Base-by-base conservation (phyloP, 2,113 vertebrate genomes). In the Lampris megalopsis region DNA sequence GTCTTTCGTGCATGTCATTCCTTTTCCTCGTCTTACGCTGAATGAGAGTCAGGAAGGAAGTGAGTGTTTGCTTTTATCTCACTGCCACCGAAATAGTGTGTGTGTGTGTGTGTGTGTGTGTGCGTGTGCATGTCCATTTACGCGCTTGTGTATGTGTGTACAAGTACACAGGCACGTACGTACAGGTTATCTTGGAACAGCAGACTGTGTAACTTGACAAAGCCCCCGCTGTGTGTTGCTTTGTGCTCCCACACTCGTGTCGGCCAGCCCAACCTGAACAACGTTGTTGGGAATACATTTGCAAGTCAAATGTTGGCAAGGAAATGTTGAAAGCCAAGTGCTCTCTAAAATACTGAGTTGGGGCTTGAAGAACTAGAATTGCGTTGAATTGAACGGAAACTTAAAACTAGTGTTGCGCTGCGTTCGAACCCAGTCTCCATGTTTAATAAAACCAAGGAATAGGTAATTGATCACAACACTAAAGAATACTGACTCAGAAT, bases 11-110 rank as follows among this genome's bases (percentile, higher is more conserved):
- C 50, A 45, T 6, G 3, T 62, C 0, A 3, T 35, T 52, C 36
- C 10, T 56, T 80, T 86, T 76, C 71, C 75, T 40, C 50, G 13
- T n/a, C 52, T 79, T 85, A 52, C 81, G 89, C 83, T 90, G 83
- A 90, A 82, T 75, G 47, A 87, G 73, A 74, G 58, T 72, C 64
- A 57, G 88, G 84, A 92, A 92, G 93, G 93, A 93, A 93, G 85
- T 90, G 53, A 68, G 63, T 0, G 35, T 47, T 67, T 42, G 68
- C 37, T 79, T 85, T 92, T 93, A 92, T 94, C 91, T 89, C 62
- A 1, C 40, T 43, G 2, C 58, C 58, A 75, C 87, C 88, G 81
- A 79, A 68, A 63, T 58, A 56, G 54, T 54, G 64, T 71, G 61
- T 71, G 82, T 83, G 71, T 50, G 71, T 68, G 71, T 60, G 64